Evolutionary conservation across 2,797 vertebrate genomes (phyloP), one percentile per base, ranked within the genome.

Genomic region (Pipistrellus kuhlii): DNA sequence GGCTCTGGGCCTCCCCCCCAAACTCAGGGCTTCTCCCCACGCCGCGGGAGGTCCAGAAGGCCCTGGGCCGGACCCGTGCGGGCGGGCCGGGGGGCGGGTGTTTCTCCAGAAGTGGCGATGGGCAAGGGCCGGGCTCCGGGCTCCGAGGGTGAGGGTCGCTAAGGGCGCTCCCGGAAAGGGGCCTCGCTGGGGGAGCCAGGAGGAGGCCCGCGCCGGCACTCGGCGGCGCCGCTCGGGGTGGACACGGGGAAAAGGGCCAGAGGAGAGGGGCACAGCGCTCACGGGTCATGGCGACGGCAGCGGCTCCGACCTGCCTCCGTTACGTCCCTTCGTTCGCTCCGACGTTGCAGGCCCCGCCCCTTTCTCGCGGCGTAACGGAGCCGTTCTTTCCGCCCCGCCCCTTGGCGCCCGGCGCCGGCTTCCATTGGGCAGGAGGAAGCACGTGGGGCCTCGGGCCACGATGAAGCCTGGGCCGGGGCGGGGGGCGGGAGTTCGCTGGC

Each of bases 261-360:
- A 38, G 35, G 27, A 44, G 69, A 32, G 59, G 62, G 91, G 66
- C 46, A 76, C 68, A 4, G 62, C 44, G 93, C 97, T 97, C 95
- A 97, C 97, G 97, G 96, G 97, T 97, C 97, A 97, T 97, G 97
- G 97, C 97, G 97, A 97, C 96, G 93, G 96, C 97, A 97, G 95
- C 96, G 82, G 93, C 96, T 97, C 95, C 95, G 84, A 92, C 96
- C 95, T 96, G 96, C 96, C 96, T 97, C 95, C 95, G 87, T 92
- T 94, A 94, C 96, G 96, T 97, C 95, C 97, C 94, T 95, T 96
- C 96, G 91, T 83, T 96, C 94, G 17, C 87, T 82, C 85, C 93
- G 91, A 96, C 95, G 96, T 88, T 64, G 23, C 85, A 71, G 46
- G 78, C 89, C 96, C 96, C 96, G 95, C 97, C 97, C 96, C 95